phyloP scores from a whole-genome alignment of 2,797 vertebrate species.

The Dallia pectoralis region DNA sequence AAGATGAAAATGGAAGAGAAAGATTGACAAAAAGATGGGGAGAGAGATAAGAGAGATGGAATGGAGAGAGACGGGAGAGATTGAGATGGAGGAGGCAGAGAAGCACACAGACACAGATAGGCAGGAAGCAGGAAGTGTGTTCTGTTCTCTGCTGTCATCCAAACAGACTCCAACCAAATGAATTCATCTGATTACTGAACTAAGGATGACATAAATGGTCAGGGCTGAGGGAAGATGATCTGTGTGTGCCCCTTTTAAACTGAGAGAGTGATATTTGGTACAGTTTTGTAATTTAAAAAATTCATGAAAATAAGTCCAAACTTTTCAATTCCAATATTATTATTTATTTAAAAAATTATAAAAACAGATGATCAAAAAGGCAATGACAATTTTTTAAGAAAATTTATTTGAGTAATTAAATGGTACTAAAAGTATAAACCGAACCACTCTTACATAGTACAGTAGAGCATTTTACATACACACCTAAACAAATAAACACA shows the following conservation, averaged over 20 bases:
- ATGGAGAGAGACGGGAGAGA: not conserved
- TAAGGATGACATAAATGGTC: not conserved
- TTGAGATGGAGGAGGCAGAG: not conserved
- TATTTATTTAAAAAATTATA: too few species aligned
- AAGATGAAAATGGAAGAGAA: slow-evolving; percentile 2
- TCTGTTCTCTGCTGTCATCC: slow-evolving; percentile 9
- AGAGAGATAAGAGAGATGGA: slow-evolving; percentile 2
- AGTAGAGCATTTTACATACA: not conserved
- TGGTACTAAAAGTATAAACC: too few species aligned
- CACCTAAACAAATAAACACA: not conserved
- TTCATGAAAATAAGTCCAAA: too few species aligned
- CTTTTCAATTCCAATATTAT: too few species aligned
- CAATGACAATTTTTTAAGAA: too few species aligned
- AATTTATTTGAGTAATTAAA: too few species aligned
- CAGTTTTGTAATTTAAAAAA: too few species aligned
- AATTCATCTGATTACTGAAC: not conserved
- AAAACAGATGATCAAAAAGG: too few species aligned
- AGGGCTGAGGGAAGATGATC: not conserved
- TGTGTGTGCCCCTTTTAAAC: not conserved
- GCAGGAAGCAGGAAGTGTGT: slow-evolving; percentile 8
- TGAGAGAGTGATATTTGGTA: not conserved
- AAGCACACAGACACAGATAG: not conserved
- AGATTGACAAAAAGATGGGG: not conserved
- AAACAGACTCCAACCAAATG: not conserved
- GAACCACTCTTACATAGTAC: too few species aligned